Conservation (phyloP, 2,888 invertebrate genomes). For the Ligdia adustata region DNA sequence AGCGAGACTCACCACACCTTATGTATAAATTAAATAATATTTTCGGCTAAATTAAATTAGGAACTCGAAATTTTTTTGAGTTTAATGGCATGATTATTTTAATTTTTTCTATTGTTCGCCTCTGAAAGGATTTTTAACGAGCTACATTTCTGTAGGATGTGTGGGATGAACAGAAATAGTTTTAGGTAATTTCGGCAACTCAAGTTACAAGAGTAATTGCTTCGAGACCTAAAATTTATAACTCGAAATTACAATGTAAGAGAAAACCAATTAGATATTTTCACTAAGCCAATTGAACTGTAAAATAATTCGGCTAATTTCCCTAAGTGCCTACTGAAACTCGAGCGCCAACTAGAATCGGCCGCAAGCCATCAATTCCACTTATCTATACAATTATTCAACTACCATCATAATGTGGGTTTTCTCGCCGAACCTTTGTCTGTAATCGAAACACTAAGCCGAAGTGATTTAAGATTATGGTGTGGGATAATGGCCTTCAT, state of each 20-base stretch:
- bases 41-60: too few relatives aligned
- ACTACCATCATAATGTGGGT: conserved; percentile 80
- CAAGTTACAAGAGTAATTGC: conserved; percentile 5
- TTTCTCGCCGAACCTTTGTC: conserved; percentile 77
- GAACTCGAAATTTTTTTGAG: too few relatives aligned
- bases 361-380: conserved; percentile 67
- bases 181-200: too few relatives aligned
- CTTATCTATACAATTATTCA: conserved; percentile 82
- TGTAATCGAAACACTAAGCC: conserved; percentile 82
- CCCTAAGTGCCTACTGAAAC: conserved; percentile 19
- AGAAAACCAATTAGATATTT: conserved; percentile 17
- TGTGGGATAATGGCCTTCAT: conserved; percentile 79
- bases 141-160: too few relatives aligned
- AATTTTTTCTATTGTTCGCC: too few relatives aligned
- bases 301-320: conserved; percentile 21
- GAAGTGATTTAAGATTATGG: conserved; percentile 83
- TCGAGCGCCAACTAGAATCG: conserved; percentile 37
- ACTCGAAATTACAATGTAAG: background rate
- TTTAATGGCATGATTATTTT: too few relatives aligned
- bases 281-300: conserved; percentile 13
- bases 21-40: too few relatives aligned
- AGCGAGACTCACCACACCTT: too few relatives aligned
- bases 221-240: conserved; percentile 8
- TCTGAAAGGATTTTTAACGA: too few relatives aligned
- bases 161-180: too few relatives aligned